Evolutionary conservation across 2,797 vertebrate genomes (phyloP).

Genomic region (Varecia variegata): DNA sequence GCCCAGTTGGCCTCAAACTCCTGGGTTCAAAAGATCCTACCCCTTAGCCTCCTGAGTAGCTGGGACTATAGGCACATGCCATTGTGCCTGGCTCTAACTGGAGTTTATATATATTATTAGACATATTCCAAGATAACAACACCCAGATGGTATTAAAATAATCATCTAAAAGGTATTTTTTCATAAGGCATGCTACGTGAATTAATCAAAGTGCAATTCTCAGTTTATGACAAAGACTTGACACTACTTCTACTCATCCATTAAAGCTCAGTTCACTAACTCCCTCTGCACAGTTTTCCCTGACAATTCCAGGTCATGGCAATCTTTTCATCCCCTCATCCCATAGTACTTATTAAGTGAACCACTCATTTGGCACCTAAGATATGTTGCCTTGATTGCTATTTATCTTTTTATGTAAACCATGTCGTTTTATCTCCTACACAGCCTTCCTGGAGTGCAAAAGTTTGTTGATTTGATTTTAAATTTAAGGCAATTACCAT

Average conservation of each 20-base stretch:
- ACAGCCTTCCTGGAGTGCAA: conserved; percentile 48
- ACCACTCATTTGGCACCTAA: conserved; percentile 57
- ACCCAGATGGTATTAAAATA: not conserved
- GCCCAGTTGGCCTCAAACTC: not conserved
- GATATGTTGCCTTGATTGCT: conserved; percentile 63
- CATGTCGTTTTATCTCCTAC: conserved; percentile 54
- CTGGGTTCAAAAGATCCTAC: not conserved
- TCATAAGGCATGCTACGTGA: not conserved
- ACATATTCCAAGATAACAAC: not conserved
- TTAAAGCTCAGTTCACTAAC: not conserved
- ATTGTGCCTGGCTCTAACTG: not conserved
- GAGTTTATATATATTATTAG: not conserved
- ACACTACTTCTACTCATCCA: not conserved
- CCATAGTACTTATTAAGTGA: conserved; percentile 47
- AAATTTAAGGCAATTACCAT: conserved; percentile 69
- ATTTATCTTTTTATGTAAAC: conserved; percentile 73
- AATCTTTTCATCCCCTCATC: conserved; percentile 33
- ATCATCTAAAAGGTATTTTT: not conserved
- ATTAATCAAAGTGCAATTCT: not conserved
- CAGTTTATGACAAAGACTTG: not conserved
- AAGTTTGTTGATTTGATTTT: conserved; percentile 69
- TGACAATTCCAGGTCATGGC: not conserved
- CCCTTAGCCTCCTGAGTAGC: not conserved
- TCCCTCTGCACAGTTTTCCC: not conserved
- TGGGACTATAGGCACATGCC: not conserved